These are phyloP conservation scores for Drosophila incognita DNA, from an alignment of 2,888 invertebrate species.

Conservation along the genomic window DNA sequence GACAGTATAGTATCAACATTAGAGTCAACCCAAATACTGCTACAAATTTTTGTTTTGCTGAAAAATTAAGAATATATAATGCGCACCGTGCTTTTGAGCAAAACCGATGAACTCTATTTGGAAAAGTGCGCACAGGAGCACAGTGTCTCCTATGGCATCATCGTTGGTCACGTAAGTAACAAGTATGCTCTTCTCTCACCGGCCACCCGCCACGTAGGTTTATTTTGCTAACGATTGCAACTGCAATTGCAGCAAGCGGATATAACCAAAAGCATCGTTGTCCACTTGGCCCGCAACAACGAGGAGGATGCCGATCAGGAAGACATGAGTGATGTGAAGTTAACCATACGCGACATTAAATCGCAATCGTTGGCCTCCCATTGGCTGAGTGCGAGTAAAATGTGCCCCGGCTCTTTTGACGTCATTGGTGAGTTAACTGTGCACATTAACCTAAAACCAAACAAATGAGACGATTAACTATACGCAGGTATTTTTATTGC, in stretches of 20 bases:
- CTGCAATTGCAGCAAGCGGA: slow-evolving; percentile 84
- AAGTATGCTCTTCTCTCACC: slow-evolving; percentile 4
- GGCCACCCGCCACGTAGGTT: slow-evolving; percentile 55
- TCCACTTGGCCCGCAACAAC: slow-evolving; percentile 93
- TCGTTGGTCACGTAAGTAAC: slow-evolving; percentile 90
- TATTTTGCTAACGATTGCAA: slow-evolving; percentile 39
- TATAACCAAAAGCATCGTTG: slow-evolving; percentile 89
- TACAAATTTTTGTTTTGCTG: slow-evolving; percentile 42
- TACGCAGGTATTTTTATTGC: slow-evolving; percentile 89
- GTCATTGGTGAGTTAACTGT: slow-evolving; percentile 88
- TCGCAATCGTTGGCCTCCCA: slow-evolving; percentile 86
- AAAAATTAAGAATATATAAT: slow-evolving; percentile 74
- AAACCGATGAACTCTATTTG: slow-evolving; percentile 89
- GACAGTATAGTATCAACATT: slow-evolving; percentile 23
- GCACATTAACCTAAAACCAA: background rate
- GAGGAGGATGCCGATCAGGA: slow-evolving; percentile 84
- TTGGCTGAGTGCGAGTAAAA: slow-evolving; percentile 93
- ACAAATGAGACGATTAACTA: slow-evolving; percentile 44
- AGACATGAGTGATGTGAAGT: slow-evolving; percentile 52
- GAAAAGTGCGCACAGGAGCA: slow-evolving; percentile 88
- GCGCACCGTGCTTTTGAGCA: slow-evolving; percentile 89
- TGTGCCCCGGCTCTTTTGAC: slow-evolving; percentile 95
- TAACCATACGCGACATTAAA: slow-evolving; percentile 73
- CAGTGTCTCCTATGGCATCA: slow-evolving; percentile 89
- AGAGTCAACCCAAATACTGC: slow-evolving; percentile 25